phyloP scores from a whole-genome alignment of 1,140 invertebrate species.

The Leptopilina clavipes region DNA sequence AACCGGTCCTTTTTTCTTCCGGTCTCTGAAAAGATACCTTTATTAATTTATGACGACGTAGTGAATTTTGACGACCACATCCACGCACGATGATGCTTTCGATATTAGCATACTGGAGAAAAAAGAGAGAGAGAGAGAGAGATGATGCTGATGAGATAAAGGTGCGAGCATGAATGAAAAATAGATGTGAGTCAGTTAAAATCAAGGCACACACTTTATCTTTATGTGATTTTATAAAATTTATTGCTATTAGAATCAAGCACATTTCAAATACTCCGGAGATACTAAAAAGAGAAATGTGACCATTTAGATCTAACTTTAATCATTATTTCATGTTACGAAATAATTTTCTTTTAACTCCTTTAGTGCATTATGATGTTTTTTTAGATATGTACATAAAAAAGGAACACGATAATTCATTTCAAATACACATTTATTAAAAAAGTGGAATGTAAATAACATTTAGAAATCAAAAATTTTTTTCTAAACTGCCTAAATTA shows the following conservation, averaged over 20 bases:
- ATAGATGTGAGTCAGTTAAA: slow-evolving; percentile 26
- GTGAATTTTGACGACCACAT: slow-evolving; percentile 31
- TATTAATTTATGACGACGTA: slow-evolving; percentile 51
- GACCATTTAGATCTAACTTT: slow-evolving; percentile 3
- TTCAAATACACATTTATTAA: background rate
- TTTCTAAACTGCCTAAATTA: background rate
- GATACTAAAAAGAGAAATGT: slow-evolving; percentile 18
- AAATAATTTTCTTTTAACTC: background rate
- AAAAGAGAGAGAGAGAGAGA: background rate
- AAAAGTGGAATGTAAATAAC: too few relatives aligned
- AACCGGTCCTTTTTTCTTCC: slow-evolving; percentile 54
- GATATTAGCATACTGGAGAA: slow-evolving; percentile 44
- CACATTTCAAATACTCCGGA: background rate
- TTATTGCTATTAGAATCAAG: background rate
- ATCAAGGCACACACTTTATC: slow-evolving; percentile 27
- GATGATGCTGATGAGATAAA: slow-evolving; percentile 28
- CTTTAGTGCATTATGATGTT: background rate
- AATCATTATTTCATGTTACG: background rate
- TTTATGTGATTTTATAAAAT: slow-evolving; percentile 21
- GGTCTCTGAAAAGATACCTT: slow-evolving; percentile 36
- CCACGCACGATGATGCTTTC: slow-evolving; percentile 35
- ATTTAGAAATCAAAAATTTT: background rate
- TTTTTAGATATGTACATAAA: slow-evolving; percentile 11
- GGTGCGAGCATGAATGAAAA: slow-evolving; percentile 3
- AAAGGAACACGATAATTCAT: background rate